Evolutionary conservation across 2,888 invertebrate genomes (phyloP), one percentile per base, ranked within the genome.

Genomic region (Nipponacmea schrenckii): DNA sequence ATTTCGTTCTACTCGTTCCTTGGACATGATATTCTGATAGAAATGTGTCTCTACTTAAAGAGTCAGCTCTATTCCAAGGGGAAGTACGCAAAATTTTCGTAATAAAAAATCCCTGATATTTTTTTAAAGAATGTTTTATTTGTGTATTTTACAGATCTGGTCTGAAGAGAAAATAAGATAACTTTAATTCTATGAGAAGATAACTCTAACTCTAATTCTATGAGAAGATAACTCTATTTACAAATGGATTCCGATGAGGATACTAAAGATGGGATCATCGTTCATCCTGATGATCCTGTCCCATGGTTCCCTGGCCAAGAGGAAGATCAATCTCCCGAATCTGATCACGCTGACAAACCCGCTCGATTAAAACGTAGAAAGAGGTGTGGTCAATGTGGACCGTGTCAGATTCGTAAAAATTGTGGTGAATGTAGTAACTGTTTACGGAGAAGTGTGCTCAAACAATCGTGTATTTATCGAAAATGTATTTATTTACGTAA

Each of bases 391-490:
- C 83, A 84, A 72, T 85, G 85, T 74, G 84, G 83, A 2, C 85
- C 85, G 1, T 85, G 85, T 76, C 83, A 85, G 72, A 83, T 85
- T 64, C 85, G 85, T 66, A 83, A 84, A 67, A 84, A 85, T 68
- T 85, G 85, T 73, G 82, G 81, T 77, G 83, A 84, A 71, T 85
- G 85, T 75, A 83, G 83, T 70, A 83, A 83, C 76, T 85, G 85
- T 74, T 65, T 84, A 65, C 74, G 84, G 45, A 81, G 82, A 70
- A 83, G 84, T 71, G 83, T 85, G 0, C 74, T 85, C 12, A 85
- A 85, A 72, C 85, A 85, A 73, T 83, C 84, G 8, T 85, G 85
- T 73, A 81, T 85, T 62, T 84, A 85, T 75, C 73, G 85, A 15
- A 85, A 85, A 72, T 85, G 85, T 79, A 77, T 85, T 26, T 85